Conservation (phyloP, 2,113 vertebrate species). For the Dunckerocampus dactyliophorus region DNA sequence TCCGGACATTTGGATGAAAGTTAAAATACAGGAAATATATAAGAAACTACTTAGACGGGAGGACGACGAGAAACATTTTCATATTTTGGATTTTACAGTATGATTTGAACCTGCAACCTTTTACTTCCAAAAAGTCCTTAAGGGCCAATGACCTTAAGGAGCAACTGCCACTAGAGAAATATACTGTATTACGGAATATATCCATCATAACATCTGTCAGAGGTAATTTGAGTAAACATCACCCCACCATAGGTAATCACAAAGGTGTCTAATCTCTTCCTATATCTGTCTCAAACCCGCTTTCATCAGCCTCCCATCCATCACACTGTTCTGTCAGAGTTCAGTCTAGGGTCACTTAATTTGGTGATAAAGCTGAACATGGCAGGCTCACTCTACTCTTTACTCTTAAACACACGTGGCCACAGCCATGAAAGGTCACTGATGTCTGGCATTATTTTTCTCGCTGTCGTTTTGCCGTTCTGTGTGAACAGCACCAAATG, state of each 20-base stretch:
- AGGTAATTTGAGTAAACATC: conserved; percentile 33
- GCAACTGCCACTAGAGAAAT: not conserved
- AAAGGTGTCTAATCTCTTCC: conserved; percentile 6
- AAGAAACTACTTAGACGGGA: no score
- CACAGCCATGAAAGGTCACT: not conserved
- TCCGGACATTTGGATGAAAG: no score
- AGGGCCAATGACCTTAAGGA: no score
- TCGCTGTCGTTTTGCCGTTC: no score
- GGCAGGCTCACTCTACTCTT: conserved; percentile 7
- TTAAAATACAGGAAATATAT: no score
- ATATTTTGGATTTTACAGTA: not conserved
- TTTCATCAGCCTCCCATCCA: conserved; percentile 37
- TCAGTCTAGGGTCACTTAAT: conserved; percentile 29
- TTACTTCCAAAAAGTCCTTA: not conserved
- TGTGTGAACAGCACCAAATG: no score
- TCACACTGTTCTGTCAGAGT: conserved; percentile 41
- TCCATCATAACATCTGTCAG: conserved; percentile 34
- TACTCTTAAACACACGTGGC: not conserved
- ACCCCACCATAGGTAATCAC: conserved; percentile 13
- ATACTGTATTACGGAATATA: not conserved
- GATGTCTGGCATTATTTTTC: not conserved
- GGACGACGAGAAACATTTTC: not conserved
- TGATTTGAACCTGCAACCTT: not conserved
- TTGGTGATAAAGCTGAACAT: conserved; percentile 36
- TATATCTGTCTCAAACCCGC: conserved; percentile 5